Percentiles rank a stretch among this genome's conserved stretches.
Conservation (phyloP, 2,797 vertebrate species). For the Eulemur coronatus region DNA sequence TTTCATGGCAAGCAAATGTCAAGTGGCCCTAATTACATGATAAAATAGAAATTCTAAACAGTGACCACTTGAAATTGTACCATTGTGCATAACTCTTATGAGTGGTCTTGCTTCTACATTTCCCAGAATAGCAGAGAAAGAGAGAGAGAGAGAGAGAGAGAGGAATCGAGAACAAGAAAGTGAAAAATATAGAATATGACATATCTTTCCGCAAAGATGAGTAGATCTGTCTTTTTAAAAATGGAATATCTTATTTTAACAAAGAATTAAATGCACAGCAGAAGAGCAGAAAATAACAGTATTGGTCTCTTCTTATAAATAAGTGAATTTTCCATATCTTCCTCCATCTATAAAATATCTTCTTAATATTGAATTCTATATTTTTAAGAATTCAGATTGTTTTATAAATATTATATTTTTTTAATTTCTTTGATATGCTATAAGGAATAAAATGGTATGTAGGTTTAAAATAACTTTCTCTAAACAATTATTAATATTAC, state of each 20-base stretch:
- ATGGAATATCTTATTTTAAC: neutral
- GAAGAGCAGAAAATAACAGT: neutral
- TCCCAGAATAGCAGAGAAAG: neutral
- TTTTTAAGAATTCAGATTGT: neutral
- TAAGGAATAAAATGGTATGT: neutral
- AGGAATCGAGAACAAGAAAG: neutral
- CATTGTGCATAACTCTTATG: neutral
- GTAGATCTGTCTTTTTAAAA: neutral
- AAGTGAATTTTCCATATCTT: neutral
- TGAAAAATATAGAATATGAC: neutral
- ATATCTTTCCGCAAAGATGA: neutral
- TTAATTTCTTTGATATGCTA: neutral
- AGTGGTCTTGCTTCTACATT: neutral
- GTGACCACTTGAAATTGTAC: neutral
- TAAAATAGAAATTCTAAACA: slow-evolving; percentile 32
- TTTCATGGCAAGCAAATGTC: slow-evolving; percentile 34
- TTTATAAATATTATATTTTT: neutral
- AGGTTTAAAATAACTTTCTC: neutral
- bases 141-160: neutral
- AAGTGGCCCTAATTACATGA: neutral
- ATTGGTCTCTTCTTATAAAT: neutral
- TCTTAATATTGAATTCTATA: neutral
- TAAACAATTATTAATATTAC: neutral
- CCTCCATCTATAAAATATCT: neutral
- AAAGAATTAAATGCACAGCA: neutral